Evolutionary conservation across 1,140 invertebrate genomes (phyloP), one percentile per base, ranked within the genome.

Genomic region (Nebria ingens): DNA sequence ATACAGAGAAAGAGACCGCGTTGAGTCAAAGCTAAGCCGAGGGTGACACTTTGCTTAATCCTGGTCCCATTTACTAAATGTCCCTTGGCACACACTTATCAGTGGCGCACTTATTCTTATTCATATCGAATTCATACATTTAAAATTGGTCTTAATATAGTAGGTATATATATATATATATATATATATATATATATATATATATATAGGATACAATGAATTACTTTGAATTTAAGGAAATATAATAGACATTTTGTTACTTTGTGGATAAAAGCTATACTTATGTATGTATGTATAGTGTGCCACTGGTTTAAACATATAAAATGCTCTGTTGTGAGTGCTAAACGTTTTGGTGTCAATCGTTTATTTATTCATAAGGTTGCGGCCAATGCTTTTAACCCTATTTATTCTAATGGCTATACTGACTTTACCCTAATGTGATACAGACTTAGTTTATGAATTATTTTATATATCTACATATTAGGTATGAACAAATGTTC

Each of bases 321-420:
- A n/a, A n/a, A n/a, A n/a, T n/a, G n/a, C n/a, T n/a, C n/a, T n/a
- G n/a, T n/a, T n/a, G n/a, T n/a, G n/a, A n/a, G n/a, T n/a, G n/a
- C n/a, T n/a, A n/a, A n/a, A n/a, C n/a, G n/a, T n/a, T n/a, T n/a
- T n/a, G n/a, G 25, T 45, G 40, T 45, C 40, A 17, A 45, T 45
- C 17, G 40, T 17, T 45, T 45, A 45, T 45, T 45, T 45, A 45
- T 45, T 45, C 40, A 45, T 45, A 17, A 45, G 17, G 9, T 45
- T 45, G 40, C 40, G 40, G 40, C 6, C 40, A 45, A 45, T 45
- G 40, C 40, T 45, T 45, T 45, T 45, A 45, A 45, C 40, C 40
- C 40, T 17, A 45, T 45, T 45, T 45, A 45, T 45, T 45, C 17
- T 12, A 45, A 45, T 45, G 40, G 9, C 40, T 12, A n/a, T n/a